Conservation (phyloP, 2,797 vertebrate species). For the Sebastes vulpes region DNA sequence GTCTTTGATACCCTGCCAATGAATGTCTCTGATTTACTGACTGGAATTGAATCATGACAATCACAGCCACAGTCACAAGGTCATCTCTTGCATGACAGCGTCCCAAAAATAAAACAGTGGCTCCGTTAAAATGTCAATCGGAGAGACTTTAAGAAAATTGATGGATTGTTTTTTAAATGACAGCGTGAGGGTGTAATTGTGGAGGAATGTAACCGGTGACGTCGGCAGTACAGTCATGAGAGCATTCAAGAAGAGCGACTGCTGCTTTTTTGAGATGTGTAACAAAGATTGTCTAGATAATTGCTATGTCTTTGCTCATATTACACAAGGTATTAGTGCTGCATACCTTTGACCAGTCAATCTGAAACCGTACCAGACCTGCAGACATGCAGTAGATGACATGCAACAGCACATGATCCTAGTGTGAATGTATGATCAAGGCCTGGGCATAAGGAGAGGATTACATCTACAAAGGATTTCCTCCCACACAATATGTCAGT, state of each 20-base stretch:
- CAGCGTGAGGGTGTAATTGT: background rate
- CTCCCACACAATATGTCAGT: conserved; percentile 27
- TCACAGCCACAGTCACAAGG: conserved; percentile 55
- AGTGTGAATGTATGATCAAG: conserved; percentile 59
- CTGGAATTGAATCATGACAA: conserved; percentile 54
- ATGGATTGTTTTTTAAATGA: background rate
- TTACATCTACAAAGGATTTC: conserved; percentile 68
- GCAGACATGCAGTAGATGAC: conserved; percentile 33
- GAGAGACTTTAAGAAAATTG: background rate
- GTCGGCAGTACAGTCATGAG: background rate
- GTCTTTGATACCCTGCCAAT: conserved; percentile 35
- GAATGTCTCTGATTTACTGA: conserved; percentile 26
- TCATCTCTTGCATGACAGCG: conserved; percentile 33
- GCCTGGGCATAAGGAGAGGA: conserved; percentile 54
- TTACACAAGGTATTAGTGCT: conserved; percentile 35
- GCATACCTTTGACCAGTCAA: conserved; percentile 29
- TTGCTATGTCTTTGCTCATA: conserved; percentile 36
- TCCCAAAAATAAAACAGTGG: conserved; percentile 40
- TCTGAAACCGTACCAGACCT: conserved; percentile 23
- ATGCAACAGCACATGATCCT: conserved; percentile 38
- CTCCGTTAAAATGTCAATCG: conserved; percentile 4
- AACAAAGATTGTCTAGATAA: conserved; percentile 19
- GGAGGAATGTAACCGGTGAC: background rate
- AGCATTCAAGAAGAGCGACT: rapidly evolving
- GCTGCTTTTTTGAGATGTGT: background rate